Evolutionary conservation across 2,888 invertebrate genomes (phyloP).

Genomic region (Campoplex capitator): DNA sequence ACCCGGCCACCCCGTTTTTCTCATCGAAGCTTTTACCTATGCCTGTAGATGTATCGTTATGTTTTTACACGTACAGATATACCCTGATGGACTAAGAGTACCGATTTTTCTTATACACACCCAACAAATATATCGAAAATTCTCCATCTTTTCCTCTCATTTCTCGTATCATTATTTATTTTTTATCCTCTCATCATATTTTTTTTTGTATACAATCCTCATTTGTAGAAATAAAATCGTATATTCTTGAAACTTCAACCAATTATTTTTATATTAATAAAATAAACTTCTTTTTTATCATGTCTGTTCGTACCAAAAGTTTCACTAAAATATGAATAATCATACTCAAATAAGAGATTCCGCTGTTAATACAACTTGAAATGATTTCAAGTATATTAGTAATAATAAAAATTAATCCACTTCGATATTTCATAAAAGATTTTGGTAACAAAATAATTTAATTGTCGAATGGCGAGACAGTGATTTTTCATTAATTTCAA

Average conservation of each 20-base stretch:
- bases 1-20: slow-evolving; percentile 55
- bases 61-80: slow-evolving; percentile 10
- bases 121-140: slow-evolving; percentile 50
- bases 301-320: background rate
- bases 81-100: slow-evolving; percentile 3
- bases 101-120: slow-evolving; percentile 55
- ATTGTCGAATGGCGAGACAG: background rate
- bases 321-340: background rate
- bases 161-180: slow-evolving; percentile 27
- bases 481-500: background rate
- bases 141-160: background rate
- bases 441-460: background rate
- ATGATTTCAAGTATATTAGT: background rate
- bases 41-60: slow-evolving; percentile 29
- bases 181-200: background rate
- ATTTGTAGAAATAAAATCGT: slow-evolving; percentile 17
- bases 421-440: background rate
- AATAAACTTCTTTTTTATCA: background rate
- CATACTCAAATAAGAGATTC: background rate
- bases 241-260: background rate
- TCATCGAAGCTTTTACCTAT: slow-evolving; percentile 59
- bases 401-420: background rate
- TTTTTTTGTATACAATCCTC: slow-evolving; percentile 12
- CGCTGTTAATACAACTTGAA: background rate
- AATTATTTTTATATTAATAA: slow-evolving; percentile 20